Conservation (phyloP, 1,140 invertebrate genomes). For the Penaeus japonicus region DNA sequence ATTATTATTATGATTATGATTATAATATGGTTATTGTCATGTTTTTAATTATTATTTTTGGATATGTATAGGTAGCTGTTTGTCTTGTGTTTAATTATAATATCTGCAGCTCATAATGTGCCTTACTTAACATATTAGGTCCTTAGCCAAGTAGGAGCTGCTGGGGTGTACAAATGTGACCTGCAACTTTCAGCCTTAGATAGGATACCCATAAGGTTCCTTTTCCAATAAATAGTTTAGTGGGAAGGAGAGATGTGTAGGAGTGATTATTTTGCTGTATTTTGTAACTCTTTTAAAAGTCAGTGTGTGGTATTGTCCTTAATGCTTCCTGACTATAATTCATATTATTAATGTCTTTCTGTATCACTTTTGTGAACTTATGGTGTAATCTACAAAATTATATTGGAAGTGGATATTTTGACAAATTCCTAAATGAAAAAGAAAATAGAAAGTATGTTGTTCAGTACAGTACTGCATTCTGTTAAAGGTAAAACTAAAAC, state of each 20-base stretch:
- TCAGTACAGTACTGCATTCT: too few species aligned
- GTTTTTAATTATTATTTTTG: constrained; percentile 29
- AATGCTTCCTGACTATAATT: constrained; percentile 39
- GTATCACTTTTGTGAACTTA: neutral
- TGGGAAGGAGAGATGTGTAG: neutral
- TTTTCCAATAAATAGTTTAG: constrained; percentile 38
- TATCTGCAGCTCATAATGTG: constrained; percentile 51
- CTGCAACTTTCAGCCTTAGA: constrained; percentile 56
- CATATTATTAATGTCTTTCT: constrained; percentile 3
- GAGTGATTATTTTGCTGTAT: constrained; percentile 1
- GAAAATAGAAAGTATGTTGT: too few species aligned
- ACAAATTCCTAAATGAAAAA: too few species aligned
- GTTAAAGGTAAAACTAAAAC: too few species aligned
- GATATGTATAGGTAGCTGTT: constrained; percentile 34
- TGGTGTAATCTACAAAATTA: too few species aligned
- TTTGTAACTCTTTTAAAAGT: constrained; percentile 13
- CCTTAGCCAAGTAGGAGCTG: constrained; percentile 51
- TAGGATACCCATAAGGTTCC: constrained; percentile 45
- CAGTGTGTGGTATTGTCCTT: constrained; percentile 35
- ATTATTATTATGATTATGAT: neutral
- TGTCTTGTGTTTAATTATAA: constrained; percentile 35
- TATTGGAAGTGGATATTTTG: too few species aligned
- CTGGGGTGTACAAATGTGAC: constrained; percentile 45
- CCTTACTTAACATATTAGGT: constrained; percentile 46
- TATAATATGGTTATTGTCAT: constrained; percentile 10